These are phyloP conservation scores for Caenorhabditis virilis DNA, from an alignment of 2,888 invertebrate genomes.

Conservation along the genomic window DNA sequence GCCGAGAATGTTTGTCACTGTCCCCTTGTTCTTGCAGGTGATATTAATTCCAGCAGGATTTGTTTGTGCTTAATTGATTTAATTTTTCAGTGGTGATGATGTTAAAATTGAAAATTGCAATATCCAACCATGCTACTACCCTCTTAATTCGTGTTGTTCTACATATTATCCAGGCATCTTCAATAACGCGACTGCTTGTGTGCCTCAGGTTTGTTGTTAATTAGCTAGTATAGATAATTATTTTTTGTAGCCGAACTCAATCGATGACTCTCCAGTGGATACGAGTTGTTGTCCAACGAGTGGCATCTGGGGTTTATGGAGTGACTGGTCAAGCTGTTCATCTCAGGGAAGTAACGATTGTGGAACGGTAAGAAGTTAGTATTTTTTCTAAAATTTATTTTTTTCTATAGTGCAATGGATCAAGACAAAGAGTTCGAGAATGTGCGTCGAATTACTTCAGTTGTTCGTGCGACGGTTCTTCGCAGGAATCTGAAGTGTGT, in stretches of 20 bases:
- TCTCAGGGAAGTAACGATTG: slow-evolving; percentile 35
- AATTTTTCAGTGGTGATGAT: slow-evolving; percentile 31
- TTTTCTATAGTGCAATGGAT: slow-evolving; percentile 24
- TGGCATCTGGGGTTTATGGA: slow-evolving; percentile 45
- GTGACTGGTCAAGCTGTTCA: slow-evolving; percentile 35
- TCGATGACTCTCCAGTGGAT: too few relatives aligned
- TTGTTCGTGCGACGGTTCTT: slow-evolving; percentile 17
- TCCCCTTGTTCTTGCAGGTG: slow-evolving; percentile 20
- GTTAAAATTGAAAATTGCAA: slow-evolving; percentile 28
- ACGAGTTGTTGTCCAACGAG: slow-evolving; percentile 29
- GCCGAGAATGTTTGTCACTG: slow-evolving; percentile 22
- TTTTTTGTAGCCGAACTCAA: too few relatives aligned
- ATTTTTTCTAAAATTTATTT: slow-evolving; percentile 2
- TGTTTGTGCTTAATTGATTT: background rate
- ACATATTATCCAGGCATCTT: slow-evolving; percentile 14
- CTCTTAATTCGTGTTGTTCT: slow-evolving; percentile 28
- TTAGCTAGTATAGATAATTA: too few relatives aligned
- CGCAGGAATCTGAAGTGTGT: slow-evolving; percentile 21
- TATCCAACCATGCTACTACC: slow-evolving; percentile 33
- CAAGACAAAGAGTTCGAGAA: slow-evolving; percentile 11
- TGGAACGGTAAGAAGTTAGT: slow-evolving; percentile 11
- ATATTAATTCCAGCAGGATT: background rate
- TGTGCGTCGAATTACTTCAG: slow-evolving; percentile 26
- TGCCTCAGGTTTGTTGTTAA: slow-evolving; percentile 32
- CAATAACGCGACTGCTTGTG: slow-evolving; percentile 21